Percentiles rank a stretch among this genome's conserved stretches.
phyloP scores from a whole-genome alignment of 2,113 vertebrate genomes.

The Cariama cristata region DNA sequence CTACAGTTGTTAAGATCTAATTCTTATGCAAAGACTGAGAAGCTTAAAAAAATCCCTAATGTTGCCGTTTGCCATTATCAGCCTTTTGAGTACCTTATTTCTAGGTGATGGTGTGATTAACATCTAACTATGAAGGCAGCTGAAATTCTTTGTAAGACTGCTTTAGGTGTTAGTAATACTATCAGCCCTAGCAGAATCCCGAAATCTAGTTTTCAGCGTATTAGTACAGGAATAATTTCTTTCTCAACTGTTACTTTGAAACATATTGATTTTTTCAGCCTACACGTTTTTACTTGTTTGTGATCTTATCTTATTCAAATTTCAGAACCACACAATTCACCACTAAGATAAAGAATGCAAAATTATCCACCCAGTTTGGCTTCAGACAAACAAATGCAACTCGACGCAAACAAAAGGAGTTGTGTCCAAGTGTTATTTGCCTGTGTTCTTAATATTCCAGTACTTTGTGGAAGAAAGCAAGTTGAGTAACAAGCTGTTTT shows the following conservation, averaged over 20 bases:
- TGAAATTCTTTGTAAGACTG: neutral
- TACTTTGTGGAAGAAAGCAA: constrained; percentile 39
- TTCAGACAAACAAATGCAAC: constrained; percentile 51
- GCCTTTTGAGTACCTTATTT: neutral
- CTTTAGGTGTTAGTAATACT: neutral
- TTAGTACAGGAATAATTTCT: constrained; percentile 2
- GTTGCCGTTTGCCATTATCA: neutral
- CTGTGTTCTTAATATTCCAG: constrained; percentile 38
- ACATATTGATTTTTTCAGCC: constrained; percentile 61
- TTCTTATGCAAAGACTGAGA: neutral
- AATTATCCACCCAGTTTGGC: constrained; percentile 41
- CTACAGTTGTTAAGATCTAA: neutral
- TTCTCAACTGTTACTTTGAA: constrained; percentile 45
- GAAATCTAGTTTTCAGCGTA: neutral
- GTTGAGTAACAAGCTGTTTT: constrained; percentile 36
- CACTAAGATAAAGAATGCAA: constrained; percentile 39
- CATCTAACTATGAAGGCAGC: neutral
- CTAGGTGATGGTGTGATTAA: neutral
- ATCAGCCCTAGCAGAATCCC: neutral
- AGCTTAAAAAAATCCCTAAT: neutral
- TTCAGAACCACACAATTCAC: constrained; percentile 48
- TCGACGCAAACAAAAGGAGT: neutral
- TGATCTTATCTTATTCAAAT: constrained; percentile 58
- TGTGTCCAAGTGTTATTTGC: neutral
- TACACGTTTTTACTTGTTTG: constrained; percentile 47